Conservation (phyloP, 2,113 vertebrate genomes). For the Oxyruncus cristatus region DNA sequence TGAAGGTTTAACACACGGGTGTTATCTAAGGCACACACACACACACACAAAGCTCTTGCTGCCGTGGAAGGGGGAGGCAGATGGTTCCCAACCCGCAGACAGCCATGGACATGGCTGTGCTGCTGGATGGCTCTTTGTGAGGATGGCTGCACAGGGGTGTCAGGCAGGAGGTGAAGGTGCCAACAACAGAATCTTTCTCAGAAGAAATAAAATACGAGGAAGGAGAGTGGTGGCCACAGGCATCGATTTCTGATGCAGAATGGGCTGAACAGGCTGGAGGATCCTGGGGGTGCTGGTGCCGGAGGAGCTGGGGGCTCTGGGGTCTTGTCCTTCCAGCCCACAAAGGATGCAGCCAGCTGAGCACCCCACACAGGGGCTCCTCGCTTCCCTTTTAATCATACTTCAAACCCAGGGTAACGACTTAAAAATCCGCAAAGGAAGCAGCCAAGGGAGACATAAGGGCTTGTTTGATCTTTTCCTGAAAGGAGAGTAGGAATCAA, state of each 20-base stretch:
- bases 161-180: not conserved
- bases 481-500: slow-evolving; percentile 53
- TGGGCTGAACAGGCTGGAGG: not conserved
- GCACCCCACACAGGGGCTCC: not conserved
- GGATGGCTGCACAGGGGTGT: not conserved
- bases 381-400: not conserved
- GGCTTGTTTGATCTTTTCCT: slow-evolving; percentile 62
- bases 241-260: accelerated
- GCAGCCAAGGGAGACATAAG: not conserved
- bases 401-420: not conserved
- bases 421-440: not conserved
- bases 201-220: not conserved
- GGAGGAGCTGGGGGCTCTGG: accelerated
- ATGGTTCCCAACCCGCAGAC: not conserved
- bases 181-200: not conserved
- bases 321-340: not conserved
- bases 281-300: not conserved
- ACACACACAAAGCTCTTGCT: not conserved
- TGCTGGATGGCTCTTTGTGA: not conserved
- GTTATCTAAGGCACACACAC: not conserved
- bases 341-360: not conserved
- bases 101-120: accelerated
- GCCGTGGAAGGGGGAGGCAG: accelerated
- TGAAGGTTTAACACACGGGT: not conserved
- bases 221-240: not conserved